phyloP scores from a whole-genome alignment of 1,140 invertebrate genomes.

The Zaprionus camerounensis region DNA sequence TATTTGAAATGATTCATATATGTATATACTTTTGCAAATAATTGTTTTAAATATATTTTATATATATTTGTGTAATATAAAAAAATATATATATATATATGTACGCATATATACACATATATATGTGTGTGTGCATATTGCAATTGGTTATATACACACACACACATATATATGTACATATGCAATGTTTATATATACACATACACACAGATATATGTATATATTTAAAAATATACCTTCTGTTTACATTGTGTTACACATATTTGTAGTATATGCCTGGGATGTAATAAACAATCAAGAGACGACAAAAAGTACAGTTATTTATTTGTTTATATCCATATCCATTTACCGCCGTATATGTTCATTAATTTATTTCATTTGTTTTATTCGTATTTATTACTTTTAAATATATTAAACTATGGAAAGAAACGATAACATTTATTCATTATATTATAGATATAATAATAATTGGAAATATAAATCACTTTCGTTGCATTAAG shows the following conservation, averaged over 20 bases:
- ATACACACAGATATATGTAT: conserved; percentile 40
- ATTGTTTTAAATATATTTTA: conserved; percentile 51
- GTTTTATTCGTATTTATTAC: conserved; percentile 36
- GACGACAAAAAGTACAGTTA: conserved; percentile 63
- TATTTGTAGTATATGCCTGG: conserved; percentile 31
- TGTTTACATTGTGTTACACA: conserved; percentile 41
- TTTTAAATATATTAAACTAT: conserved; percentile 50
- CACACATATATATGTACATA: conserved; percentile 28
- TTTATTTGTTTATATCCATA: conserved; percentile 55
- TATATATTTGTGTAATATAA: conserved; percentile 10
- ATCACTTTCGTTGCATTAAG: conserved; percentile 77
- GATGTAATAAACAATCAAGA: conserved; percentile 60
- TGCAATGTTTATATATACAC: conserved; percentile 39
- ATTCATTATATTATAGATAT: conserved; percentile 81
- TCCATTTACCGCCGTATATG: conserved; percentile 65
- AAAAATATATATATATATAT: conserved; percentile 8
- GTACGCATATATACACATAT: conserved; percentile 27
- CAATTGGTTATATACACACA: conserved; percentile 24
- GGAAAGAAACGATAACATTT: conserved; percentile 63
- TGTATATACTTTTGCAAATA: conserved; percentile 72
- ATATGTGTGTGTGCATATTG: conserved; percentile 30
- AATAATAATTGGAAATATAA: conserved; percentile 83
- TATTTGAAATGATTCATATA: conserved; percentile 76
- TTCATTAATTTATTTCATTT: conserved; percentile 44
- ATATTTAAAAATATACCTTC: conserved; percentile 31